Base-by-base conservation (phyloP, 2,888 invertebrate species). In the Plebejus argus region DNA sequence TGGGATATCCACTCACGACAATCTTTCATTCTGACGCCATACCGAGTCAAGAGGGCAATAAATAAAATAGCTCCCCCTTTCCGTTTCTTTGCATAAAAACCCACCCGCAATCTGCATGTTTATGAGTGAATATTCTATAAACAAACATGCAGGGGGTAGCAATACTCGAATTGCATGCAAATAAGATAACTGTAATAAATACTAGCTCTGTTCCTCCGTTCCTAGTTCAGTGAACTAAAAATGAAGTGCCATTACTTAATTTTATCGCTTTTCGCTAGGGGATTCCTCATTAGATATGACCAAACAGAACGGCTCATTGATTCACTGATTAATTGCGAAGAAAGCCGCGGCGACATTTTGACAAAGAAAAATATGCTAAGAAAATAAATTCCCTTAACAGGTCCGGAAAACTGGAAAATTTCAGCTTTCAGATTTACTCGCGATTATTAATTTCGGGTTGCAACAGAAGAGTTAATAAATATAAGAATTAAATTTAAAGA, bases 81-180 rank as follows among this genome's bases (percentile, higher is more conserved):
- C 23, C 87, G 86, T 89, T 89, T 89, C 91, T 92, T 93, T 91
- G 91, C 91, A 93, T 92, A 93, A 93, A 93, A 93, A 93, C 90
- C 90, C 93, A 90, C 92, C 91, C 92, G 89, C 93, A 93, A 93
- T 93, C 93, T 94, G 91, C 94, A 93, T 93, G 93, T 93, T 93
- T 93, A 94, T 93, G 93, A 92, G 92, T 86, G 90, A 90, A 92
- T 91, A 93, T 93, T 93, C 92, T 93, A 93, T 93, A 91, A 93
- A 93, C 91, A 91, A 91, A 89, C 90, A 88, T 66, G 20, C 18
- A 33, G 82, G 85, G 86, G 88, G 89, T 88, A 89, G 89, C 89
- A 90, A 92, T 92, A 91, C 87, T 86, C 87, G 87, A 89, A 94
- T 93, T 92, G 92, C 90, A 94, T 93, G 93, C 93, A 93, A 93